A percentile compares a stretch with the other conserved stretches of the same genome.
phyloP scores from a whole-genome alignment of 53 echinoderm and acorn worm genomes.

The Antedon mediterranea region DNA sequence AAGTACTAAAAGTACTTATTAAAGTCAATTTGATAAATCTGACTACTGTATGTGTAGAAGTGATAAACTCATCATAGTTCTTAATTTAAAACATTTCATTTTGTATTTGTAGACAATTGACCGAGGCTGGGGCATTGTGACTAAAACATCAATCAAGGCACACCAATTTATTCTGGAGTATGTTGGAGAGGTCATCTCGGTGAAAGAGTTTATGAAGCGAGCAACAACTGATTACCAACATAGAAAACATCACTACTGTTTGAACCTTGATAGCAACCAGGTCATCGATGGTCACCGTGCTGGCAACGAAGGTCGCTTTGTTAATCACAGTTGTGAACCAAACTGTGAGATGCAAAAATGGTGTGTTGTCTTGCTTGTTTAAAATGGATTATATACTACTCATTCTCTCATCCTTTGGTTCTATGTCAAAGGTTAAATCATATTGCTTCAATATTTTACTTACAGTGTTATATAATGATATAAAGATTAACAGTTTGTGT shows the following conservation, averaged over 20 bases:
- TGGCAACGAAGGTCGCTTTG: constrained; percentile 86
- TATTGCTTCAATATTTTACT: too few relatives aligned
- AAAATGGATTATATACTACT: too few relatives aligned
- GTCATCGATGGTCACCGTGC: constrained; percentile 96
- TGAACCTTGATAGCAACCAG: constrained; percentile 75
- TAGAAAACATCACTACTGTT: constrained; percentile 92
- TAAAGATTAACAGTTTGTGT: too few relatives aligned
- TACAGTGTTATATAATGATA: too few relatives aligned
- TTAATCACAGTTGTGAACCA: constrained; percentile 97
- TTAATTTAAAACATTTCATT: background rate
- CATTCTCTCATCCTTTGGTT: too few relatives aligned
- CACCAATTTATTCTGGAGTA: constrained; percentile 84
- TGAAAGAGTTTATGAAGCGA: constrained; percentile 80
- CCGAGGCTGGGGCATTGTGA: constrained; percentile 76
- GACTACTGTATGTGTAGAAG: background rate
- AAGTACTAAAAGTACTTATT: too few relatives aligned
- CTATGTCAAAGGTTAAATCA: too few relatives aligned
- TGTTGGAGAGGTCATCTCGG: constrained; percentile 90
- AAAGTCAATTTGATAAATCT: too few relatives aligned
- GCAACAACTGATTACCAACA: constrained; percentile 92
- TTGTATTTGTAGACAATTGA: constrained; percentile 44
- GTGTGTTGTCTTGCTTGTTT: too few relatives aligned
- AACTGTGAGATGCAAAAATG: constrained; percentile 99
- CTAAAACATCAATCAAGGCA: constrained; percentile 30
- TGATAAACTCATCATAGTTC: background rate